Evolutionary conservation across 2,113 vertebrate genomes (phyloP).

Genomic region (Sinocyclocheilus anshuiensis): DNA sequence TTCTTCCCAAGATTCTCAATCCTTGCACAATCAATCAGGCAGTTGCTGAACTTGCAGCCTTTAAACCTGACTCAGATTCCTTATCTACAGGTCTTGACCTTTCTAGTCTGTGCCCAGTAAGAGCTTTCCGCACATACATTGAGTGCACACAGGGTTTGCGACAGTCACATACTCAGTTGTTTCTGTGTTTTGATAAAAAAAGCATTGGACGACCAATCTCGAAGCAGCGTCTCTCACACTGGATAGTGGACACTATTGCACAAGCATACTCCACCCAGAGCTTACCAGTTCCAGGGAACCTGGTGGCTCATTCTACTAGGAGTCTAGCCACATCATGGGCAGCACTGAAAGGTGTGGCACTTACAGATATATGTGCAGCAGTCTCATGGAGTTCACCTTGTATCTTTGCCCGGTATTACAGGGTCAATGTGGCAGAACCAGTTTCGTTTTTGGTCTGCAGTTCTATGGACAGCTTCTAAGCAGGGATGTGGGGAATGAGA

Average conservation of each 20-base stretch:
- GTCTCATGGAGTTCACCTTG: not conserved
- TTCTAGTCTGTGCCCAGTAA: no score
- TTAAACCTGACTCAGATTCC: not conserved
- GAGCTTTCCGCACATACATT: not conserved
- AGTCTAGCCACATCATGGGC: slow-evolving; percentile 12
- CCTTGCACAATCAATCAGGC: not conserved
- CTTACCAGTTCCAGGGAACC: not conserved
- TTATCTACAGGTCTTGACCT: no score
- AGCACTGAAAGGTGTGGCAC: not conserved
- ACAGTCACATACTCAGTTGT: not conserved
- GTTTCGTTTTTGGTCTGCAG: no score
- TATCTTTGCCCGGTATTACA: not conserved
- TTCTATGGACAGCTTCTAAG: not conserved
- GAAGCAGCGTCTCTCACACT: not conserved
- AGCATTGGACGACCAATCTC: not conserved
- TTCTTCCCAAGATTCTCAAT: not conserved
- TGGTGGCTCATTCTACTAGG: slow-evolving; percentile 1
- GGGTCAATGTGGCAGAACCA: no score
- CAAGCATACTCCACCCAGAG: not conserved
- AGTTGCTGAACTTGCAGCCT: not conserved
- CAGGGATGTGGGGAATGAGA: not conserved
- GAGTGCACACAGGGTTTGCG: not conserved
- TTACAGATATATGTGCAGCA: not conserved
- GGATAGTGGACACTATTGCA: slow-evolving; percentile 12
- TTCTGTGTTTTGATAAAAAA: not conserved